Evolutionary conservation across 2,888 invertebrate species (phyloP).

Genomic region (Sarcophaga subvicina): DNA sequence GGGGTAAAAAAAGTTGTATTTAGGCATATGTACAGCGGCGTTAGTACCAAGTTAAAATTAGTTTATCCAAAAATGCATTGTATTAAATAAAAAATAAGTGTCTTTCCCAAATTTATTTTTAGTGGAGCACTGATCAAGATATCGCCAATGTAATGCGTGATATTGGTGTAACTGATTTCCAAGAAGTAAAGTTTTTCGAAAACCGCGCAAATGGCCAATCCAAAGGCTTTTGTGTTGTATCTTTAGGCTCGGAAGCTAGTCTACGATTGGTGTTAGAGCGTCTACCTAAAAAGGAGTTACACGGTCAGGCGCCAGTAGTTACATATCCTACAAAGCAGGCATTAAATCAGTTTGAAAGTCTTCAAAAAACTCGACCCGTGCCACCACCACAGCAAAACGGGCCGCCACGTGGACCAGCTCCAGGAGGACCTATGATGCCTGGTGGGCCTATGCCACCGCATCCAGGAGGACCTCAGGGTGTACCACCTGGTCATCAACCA

Average conservation of each 20-base stretch:
- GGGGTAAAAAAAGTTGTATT: too few relatives aligned
- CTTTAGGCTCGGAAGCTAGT: conserved; percentile 95
- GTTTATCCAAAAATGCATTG: too few relatives aligned
- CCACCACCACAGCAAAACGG: conserved; percentile 86
- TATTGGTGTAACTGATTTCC: conserved; percentile 95
- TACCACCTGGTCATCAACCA: conserved; percentile 83
- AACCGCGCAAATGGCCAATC: conserved; percentile 99
- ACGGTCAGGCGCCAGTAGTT: conserved; percentile 97
- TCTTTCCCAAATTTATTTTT: conserved; percentile 76
- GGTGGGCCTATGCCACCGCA: conserved; percentile 82
- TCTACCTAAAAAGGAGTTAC: conserved; percentile 96
- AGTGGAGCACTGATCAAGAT: conserved; percentile 99
- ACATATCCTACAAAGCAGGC: conserved; percentile 97
- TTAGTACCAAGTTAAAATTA: too few relatives aligned
- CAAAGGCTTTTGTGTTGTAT: conserved; percentile 98
- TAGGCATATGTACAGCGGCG: too few relatives aligned
- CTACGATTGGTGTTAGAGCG: conserved; percentile 95
- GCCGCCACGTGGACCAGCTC: conserved; percentile 82
- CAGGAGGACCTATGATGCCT: conserved; percentile 78
- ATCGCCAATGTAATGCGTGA: conserved; percentile 94
- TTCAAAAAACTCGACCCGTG: conserved; percentile 93
- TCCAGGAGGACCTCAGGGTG: conserved; percentile 81
- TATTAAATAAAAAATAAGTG: too few relatives aligned
- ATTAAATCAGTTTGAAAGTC: conserved; percentile 93
- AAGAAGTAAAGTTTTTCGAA: conserved; percentile 99